A percentile compares a stretch with the other conserved stretches of the same genome.
phyloP scores from a whole-genome alignment of 2,797 vertebrate species.

The Ciconia nigra region DNA sequence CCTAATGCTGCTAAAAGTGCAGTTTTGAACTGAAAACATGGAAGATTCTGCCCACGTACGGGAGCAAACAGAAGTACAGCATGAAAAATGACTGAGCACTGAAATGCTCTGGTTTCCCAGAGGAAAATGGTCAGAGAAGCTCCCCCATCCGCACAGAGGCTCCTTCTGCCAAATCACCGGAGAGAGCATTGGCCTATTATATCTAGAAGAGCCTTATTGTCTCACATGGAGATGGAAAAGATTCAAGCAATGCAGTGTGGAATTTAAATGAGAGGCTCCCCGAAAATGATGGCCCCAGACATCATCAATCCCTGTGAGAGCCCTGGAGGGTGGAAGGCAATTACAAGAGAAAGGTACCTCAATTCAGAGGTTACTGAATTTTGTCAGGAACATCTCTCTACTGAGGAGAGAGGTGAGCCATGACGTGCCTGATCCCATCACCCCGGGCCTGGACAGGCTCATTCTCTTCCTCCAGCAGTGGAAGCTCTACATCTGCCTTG shows the following conservation, averaged over 20 bases:
- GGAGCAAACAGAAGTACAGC: not conserved
- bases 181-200: not conserved
- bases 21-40: not conserved
- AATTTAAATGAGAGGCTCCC: constrained; percentile 62
- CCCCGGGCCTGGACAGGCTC: not conserved
- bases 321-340: not conserved
- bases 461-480: not conserved
- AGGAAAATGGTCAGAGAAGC: not conserved
- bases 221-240: constrained; percentile 54
- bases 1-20: not conserved
- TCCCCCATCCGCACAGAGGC: not conserved
- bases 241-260: not conserved
- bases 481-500: not conserved
- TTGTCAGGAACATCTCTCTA: not conserved
- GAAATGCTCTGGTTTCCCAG: not conserved
- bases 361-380: constrained; percentile 3
- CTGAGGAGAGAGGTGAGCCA: not conserved
- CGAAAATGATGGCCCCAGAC: not conserved
- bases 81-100: not conserved
- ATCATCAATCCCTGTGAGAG: not conserved
- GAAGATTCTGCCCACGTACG: not conserved
- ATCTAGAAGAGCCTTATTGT: constrained; percentile 7
- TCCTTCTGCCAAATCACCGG: constrained; percentile 4
- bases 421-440: not conserved
- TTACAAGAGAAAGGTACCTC: not conserved